A percentile compares a stretch with the other conserved stretches of the same genome.
Conservation (phyloP, 1,140 invertebrate genomes). For the Palaemon carinicauda region DNA sequence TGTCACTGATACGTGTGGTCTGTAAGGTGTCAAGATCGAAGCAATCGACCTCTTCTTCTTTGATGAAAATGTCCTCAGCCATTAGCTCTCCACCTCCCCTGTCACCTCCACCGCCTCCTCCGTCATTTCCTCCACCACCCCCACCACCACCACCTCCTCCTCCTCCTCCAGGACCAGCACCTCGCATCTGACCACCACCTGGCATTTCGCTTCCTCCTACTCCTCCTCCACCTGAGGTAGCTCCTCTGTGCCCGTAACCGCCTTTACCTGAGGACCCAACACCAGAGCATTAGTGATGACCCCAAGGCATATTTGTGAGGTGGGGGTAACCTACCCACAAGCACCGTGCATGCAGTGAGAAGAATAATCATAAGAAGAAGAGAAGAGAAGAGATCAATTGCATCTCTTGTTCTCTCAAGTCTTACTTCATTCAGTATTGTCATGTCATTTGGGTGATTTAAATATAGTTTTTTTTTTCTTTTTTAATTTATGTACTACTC, state of each 20-base stretch:
- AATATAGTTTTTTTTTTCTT: too few species aligned
- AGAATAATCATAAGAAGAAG: background rate
- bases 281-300: conserved; percentile 27
- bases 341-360: conserved; percentile 48
- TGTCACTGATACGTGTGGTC: conserved; percentile 26
- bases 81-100: conserved; percentile 21
- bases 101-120: conserved; percentile 43
- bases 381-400: too few species aligned
- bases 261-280: conserved; percentile 50
- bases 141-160: conserved; percentile 48
- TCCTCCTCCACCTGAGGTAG: conserved; percentile 29
- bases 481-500: too few species aligned
- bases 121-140: conserved; percentile 25
- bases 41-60: conserved; percentile 44
- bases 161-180: conserved; percentile 21
- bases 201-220: background rate
- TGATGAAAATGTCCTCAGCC: conserved; percentile 32
- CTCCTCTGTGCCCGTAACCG: conserved; percentile 46
- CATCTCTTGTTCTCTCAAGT: too few species aligned
- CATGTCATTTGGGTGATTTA: background rate
- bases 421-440: background rate
- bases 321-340: conserved; percentile 30
- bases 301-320: conserved; percentile 14
- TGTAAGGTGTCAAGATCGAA: conserved; percentile 48
- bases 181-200: conserved; percentile 7